Conservation (phyloP, 2,888 invertebrate species). For the Ophion ventricosus region DNA sequence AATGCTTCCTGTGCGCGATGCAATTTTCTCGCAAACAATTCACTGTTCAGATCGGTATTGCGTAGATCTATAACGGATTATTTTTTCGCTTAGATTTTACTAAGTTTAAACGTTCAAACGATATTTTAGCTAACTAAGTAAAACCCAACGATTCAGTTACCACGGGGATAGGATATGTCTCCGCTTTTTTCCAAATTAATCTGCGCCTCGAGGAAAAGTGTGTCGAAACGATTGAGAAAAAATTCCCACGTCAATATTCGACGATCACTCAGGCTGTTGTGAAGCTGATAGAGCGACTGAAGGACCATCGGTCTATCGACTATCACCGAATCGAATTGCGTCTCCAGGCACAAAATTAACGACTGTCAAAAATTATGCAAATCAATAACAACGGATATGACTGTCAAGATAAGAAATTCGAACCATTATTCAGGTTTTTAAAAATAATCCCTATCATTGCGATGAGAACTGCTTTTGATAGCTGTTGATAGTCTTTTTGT, state of each 20-base stretch:
- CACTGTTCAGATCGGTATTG: slow-evolving; percentile 94
- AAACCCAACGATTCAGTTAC: slow-evolving; percentile 83
- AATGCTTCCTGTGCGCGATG: slow-evolving; percentile 95
- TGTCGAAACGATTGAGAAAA: slow-evolving; percentile 97
- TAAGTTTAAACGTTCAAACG: not conserved
- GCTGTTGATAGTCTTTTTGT: too few species aligned
- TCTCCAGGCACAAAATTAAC: slow-evolving; percentile 96
- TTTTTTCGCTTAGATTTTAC: slow-evolving; percentile 8
- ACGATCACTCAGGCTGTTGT: slow-evolving; percentile 95
- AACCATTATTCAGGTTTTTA: not conserved
- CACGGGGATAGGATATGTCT: slow-evolving; percentile 92
- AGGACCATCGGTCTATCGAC: slow-evolving; percentile 98
- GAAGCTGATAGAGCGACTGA: slow-evolving; percentile 96
- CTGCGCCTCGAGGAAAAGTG: slow-evolving; percentile 97
- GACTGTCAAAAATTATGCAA: slow-evolving; percentile 85
- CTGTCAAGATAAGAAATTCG: slow-evolving; percentile 1
- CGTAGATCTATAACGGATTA: slow-evolving; percentile 88
- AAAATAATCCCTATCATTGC: too few species aligned
- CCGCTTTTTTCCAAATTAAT: slow-evolving; percentile 93
- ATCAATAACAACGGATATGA: not conserved
- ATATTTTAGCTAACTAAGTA: not conserved
- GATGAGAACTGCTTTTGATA: too few species aligned
- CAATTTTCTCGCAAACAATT: slow-evolving; percentile 93
- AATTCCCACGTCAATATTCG: slow-evolving; percentile 98
- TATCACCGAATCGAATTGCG: slow-evolving; percentile 98